These are phyloP conservation scores for Drosophila nigricruria DNA, from an alignment of 2,888 invertebrate species.

Conservation along the genomic window DNA sequence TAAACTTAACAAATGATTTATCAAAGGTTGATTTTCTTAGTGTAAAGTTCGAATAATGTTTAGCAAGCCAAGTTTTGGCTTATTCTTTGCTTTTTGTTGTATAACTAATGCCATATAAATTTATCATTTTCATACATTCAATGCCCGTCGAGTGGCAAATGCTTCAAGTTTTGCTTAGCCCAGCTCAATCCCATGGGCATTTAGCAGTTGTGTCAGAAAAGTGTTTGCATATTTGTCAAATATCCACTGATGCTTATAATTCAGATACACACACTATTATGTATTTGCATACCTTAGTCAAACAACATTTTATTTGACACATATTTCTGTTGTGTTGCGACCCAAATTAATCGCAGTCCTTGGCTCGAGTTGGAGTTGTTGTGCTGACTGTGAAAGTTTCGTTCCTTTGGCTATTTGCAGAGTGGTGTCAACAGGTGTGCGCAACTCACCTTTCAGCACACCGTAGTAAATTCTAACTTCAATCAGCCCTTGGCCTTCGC, in stretches of 20 bases:
- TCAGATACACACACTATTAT: neutral
- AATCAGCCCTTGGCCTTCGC: neutral
- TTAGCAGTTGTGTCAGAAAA: neutral
- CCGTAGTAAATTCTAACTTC: neutral
- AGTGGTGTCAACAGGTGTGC: conserved; percentile 32
- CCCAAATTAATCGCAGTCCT: neutral
- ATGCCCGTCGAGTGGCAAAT: neutral
- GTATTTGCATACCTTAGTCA: neutral
- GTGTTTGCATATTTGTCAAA: neutral
- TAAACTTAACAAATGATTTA: too few species aligned
- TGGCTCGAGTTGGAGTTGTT: neutral
- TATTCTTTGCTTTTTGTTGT: too few species aligned
- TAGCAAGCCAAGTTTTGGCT: too few species aligned
- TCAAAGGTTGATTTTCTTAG: too few species aligned
- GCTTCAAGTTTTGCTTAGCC: neutral
- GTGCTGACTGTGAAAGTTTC: conserved; percentile 4
- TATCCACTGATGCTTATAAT: neutral
- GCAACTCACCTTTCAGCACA: neutral
- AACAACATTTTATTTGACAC: neutral
- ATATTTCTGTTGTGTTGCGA: neutral
- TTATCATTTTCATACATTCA: too few species aligned
- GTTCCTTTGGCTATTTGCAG: conserved; percentile 7
- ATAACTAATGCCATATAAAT: too few species aligned
- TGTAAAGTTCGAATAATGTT: too few species aligned
- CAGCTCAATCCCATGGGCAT: neutral